Base-by-base conservation (phyloP, 2,797 vertebrate species). In the Neoniphon sammara region DNA sequence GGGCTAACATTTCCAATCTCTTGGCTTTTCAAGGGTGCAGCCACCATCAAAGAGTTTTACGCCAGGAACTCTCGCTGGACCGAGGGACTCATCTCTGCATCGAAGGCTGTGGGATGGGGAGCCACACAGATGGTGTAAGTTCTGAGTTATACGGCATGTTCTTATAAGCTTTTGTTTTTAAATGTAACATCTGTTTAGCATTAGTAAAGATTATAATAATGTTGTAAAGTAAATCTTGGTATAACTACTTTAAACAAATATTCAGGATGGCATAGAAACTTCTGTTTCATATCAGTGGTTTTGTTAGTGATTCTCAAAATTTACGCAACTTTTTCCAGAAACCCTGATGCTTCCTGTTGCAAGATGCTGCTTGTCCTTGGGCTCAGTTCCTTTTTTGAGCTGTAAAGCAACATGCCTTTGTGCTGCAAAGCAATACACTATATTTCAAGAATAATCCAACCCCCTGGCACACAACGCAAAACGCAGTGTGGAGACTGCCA, bases 11-110 rank as follows among this genome's bases (percentile, higher is more conserved):
- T 50, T 1, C n/a, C 70, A 2, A 59, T 77, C 61, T 80, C 66
- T 64, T 69, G 4, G n/a, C 55, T 77, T 66, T 9, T 84, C 25
- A 54, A 99, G 97, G 97, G 98, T 42, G 97, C 96, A 83, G 97
- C 97, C 76, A 94, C 95, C 4, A 93, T 97, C 21, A 96, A 95
- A 87, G 98, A 99, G 91, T 99, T 99, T 81, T 99, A 99, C 0
- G 98, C 97, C 86, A 96, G 95, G 90, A 99, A 99, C 91, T 99
- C 98, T 0, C 96, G 98, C 73, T 99, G 98, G 98, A 99, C 97
- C 0, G 97, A 99, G 89, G 98, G 98, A 46, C 95, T 99, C 75
- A 98, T 99, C 87, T 99, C 98, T 0, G 98, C 98, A 17, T 96
- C 98, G 74, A 99, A 99, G 87, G 98, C 98, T 0, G 98, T 99